These are phyloP conservation scores for Threskiornis aethiopicus DNA, from an alignment of 2,797 vertebrate species.

Conservation along the genomic window DNA sequence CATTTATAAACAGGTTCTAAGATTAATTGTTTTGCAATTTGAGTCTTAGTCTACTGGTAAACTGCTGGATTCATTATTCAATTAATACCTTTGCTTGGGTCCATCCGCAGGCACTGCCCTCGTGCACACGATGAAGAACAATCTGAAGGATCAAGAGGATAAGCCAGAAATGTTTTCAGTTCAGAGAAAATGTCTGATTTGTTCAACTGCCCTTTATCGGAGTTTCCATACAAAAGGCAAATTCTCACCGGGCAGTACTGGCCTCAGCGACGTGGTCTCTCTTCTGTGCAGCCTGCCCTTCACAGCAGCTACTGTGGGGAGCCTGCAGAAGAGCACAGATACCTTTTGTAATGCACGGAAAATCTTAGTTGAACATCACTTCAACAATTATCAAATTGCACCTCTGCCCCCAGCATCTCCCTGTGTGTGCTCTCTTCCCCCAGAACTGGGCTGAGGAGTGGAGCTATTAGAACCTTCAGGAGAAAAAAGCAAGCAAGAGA, in stretches of 20 bases:
- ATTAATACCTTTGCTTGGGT: neutral
- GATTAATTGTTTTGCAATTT: neutral
- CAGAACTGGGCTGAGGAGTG: neutral
- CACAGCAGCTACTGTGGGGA: neutral
- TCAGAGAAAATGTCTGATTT: neutral
- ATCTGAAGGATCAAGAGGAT: neutral
- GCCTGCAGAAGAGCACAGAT: neutral
- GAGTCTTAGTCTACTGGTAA: neutral
- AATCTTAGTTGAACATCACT: neutral
- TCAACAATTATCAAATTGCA: neutral
- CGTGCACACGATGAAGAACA: rapidly evolving
- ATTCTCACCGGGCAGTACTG: neutral
- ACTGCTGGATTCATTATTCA: neutral
- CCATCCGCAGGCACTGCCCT: neutral
- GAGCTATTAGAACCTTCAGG: neutral
- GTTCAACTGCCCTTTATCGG: neutral
- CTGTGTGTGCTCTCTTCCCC: neutral
- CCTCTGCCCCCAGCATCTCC: neutral
- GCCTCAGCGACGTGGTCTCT: neutral
- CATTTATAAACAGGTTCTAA: neutral
- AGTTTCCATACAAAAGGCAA: neutral
- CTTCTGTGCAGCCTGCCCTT: neutral
- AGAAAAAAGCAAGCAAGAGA: neutral
- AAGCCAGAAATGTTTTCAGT: neutral
- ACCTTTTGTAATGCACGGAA: neutral